Evolutionary conservation across 2,797 vertebrate genomes (phyloP).

Genomic region (Pseudomugil tenellus): DNA sequence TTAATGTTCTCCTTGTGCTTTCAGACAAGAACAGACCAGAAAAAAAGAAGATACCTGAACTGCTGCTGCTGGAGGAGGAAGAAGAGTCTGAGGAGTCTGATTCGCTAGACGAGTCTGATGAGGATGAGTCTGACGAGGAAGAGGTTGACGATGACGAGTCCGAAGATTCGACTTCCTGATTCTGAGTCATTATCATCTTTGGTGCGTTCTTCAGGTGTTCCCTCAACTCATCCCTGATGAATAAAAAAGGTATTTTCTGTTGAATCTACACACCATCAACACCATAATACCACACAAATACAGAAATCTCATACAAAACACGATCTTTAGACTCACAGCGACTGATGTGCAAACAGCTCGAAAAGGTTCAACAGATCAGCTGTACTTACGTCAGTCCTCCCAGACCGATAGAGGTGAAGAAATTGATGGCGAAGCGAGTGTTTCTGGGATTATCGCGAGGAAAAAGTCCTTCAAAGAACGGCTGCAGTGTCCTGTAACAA

Average conservation of each 20-base stretch:
- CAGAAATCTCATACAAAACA: not conserved
- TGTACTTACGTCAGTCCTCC: conserved; percentile 97
- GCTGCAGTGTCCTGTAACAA: conserved; percentile 86
- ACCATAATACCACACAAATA: not conserved
- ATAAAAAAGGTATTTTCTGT: not conserved
- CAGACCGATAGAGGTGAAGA: conserved; percentile 98
- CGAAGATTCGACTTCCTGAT: conserved; percentile 92
- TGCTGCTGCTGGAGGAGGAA: conserved; percentile 65
- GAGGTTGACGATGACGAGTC: conserved; percentile 86
- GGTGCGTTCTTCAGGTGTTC: conserved; percentile 98
- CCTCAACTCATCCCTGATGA: conserved; percentile 90
- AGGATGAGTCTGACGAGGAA: conserved; percentile 83
- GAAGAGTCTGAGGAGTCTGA: conserved; percentile 69
- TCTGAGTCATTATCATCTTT: conserved; percentile 97
- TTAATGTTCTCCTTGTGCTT: not conserved
- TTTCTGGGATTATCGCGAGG: conserved; percentile 97
- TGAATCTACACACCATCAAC: not conserved
- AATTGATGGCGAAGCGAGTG: conserved; percentile 98
- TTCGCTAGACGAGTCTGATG: conserved; percentile 81
- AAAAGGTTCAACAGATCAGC: not conserved
- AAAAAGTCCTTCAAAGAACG: conserved; percentile 95
- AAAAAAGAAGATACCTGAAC: conserved; percentile 60
- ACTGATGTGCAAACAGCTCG: too few species aligned
- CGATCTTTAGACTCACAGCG: too few species aligned
- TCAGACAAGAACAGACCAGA: not conserved